Evolutionary conservation across 1,140 invertebrate species (phyloP), one percentile per base, ranked within the genome.

Genomic region (Ceratina australensis): DNA sequence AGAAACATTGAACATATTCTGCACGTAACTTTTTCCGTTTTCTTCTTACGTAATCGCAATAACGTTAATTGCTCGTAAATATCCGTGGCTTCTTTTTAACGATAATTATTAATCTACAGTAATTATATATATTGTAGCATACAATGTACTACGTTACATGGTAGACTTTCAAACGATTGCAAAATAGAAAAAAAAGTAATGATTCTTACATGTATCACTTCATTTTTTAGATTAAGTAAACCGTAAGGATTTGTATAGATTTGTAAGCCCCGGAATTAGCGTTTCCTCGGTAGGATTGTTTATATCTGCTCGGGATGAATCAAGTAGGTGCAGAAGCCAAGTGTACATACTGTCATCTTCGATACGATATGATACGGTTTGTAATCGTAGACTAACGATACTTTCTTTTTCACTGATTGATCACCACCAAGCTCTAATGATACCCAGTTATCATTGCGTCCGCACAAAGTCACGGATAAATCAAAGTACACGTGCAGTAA

Each of bases 291-390:
- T 71, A 79, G 52, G 49, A 28, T 42, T 57, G 15, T 78, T 49
- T 71, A 2, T 61, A 82, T 81, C 60, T 52, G 16, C 61, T 57
- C 67, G 66, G 56, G 50, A 79, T 69, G 61, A 73, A 42, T 42
- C 33, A 10, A 84, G 59, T 88, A 87, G 81, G 52, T 47, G 68
- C 65, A 66, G 65, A 66, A 71, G 24, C 42, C 60, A 71, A 72
- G 2, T 92, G 89, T 90, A 92, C 82, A 91, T 91, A 91, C 87
- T 89, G 88, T 89, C 87, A 87, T 75, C 82, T 88, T 89, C 82
- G 81, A 90, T 84, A 86, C 87, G 85, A 81, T 90, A 91, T 87
- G 84, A 84, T 10, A 42, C 87, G 87, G 75, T 90, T 90, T 92
- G 5, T 91, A 87, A 89, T 87, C 81, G 83, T 92, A 91, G 86